Base-by-base conservation (phyloP, 2,113 vertebrate species). In the Pluvianellus socialis region DNA sequence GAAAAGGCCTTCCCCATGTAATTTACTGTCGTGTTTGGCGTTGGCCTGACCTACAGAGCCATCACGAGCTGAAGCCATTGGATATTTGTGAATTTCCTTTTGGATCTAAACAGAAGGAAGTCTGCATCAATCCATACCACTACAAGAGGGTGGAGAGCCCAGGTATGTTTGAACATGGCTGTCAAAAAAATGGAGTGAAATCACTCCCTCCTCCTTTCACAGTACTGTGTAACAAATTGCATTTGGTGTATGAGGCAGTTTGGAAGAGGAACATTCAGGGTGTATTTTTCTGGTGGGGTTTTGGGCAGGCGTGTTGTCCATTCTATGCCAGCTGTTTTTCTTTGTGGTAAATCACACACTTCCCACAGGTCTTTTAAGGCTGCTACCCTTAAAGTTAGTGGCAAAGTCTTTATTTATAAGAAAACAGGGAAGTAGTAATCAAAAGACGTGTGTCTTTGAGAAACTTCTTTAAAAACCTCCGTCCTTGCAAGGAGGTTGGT, bases 51-150 rank as follows among this genome's bases (percentile, higher is more conserved):
- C 98, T 99, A 9, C 99, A 99, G 96, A 99, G 99, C 88, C 99
- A 99, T 91, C 99, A 99, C 2, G 99, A 99, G 98, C 98, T 99
- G 89, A 99, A 99, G 92, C 99, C 99, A 8, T 98, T 99, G 98
- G 99, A 99, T 98, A 98, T 99, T 94, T 99, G 99, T 97, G 99
- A 99, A 96, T 99, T 99, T 98, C 99, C 99, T 32, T 99, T 99
- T 94, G 99, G 99, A 96, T 99, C 99, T 89, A 99, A 99, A 88
- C 99, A 99, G 98, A 99, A 99, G 98, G 99, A 99, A 98, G 99
- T 99, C 93, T 99, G 99, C 98, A 99, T 99, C 98, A 99, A 99
- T 98, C 99, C 99, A 6, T 99, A 99, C 98, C 99, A 99, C 98
- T 99, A 99, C 97, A 99, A 99, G 96, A 98, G 99, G 96, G 99